These are phyloP conservation scores for Neogobius melanostomus DNA, from an alignment of 2,113 vertebrate genomes.

Conservation along the genomic window DNA sequence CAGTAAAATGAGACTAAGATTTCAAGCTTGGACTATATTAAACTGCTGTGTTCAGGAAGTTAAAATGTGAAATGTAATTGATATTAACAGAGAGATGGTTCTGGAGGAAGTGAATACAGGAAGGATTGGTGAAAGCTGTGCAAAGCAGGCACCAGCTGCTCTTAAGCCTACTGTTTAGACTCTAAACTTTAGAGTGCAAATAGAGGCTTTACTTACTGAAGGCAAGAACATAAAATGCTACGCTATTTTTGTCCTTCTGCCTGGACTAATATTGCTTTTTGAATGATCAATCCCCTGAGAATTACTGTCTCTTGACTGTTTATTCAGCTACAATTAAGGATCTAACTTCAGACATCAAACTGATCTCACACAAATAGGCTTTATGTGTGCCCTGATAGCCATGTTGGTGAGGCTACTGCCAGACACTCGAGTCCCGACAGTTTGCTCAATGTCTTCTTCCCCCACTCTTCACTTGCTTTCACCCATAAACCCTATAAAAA, in stretches of 20 bases:
- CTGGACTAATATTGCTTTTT: neutral
- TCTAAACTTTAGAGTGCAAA: constrained; percentile 24
- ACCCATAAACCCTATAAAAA: too few species aligned
- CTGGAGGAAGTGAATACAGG: constrained; percentile 29
- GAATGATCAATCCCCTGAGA: neutral
- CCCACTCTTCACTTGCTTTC: too few species aligned
- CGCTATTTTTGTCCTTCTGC: neutral
- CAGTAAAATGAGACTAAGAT: constrained; percentile 10
- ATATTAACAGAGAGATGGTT: neutral
- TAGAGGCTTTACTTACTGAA: constrained; percentile 60
- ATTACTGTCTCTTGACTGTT: neutral
- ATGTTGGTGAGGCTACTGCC: too few species aligned
- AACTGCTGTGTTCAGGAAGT: neutral
- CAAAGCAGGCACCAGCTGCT: constrained; percentile 54
- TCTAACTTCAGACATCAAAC: neutral
- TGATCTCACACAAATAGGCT: neutral
- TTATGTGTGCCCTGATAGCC: too few species aligned
- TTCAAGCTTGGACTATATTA: neutral
- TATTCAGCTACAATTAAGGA: neutral
- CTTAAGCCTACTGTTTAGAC: constrained; percentile 65
- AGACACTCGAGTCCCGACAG: too few species aligned
- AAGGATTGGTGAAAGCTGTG: constrained; percentile 55
- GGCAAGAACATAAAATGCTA: constrained; percentile 25
- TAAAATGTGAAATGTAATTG: neutral
- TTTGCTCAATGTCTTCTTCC: too few species aligned